Base-by-base conservation (phyloP, 2,797 vertebrate genomes). In the Cetoscarus ocellatus region DNA sequence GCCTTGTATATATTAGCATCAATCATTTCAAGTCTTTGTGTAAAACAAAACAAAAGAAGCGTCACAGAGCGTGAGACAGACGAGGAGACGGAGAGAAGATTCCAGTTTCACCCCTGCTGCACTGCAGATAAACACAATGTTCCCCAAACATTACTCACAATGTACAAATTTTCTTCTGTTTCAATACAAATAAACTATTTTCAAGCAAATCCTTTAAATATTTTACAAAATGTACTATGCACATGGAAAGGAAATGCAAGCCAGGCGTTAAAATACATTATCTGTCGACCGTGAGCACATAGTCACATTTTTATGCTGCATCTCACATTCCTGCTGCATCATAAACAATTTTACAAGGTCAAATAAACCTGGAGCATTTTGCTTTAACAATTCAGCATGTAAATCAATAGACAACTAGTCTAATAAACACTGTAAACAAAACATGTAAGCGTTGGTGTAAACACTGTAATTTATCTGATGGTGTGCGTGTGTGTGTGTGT, bases 21-120 rank as follows among this genome's bases (percentile, higher is more conserved):
- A 75, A 86, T 89, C 77, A 86, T 83, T 93, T 93, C 92, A 95
- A 94, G 94, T 94, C 86, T 91, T 93, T 75, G 65, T 90, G 87
- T 83, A 77, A 79, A 27, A 27, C 87, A 87, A 88, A 91, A 88
- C 12, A 73, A 83, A 84, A 72, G 51, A 80, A 88, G 70, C 56
- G 45, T 84, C 79, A 88, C 61, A 82, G 67, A 80, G 71, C 50
- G 40, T 1, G n/a, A 64, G 77, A 83, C 56, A 67, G 71, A 85
- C 78, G 70, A 51, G 75, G 49, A 74, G 65, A 27, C 27, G 27
- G 73, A 84, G 61, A 56, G 55, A 73, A 83, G 61, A 78, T 82
- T 94, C 92, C 93, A 94, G 93, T 93, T 91, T 67, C 65, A 67
- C 78, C 89, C 84, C 87, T 60, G 70, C 82, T 69, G 75, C 77